Conservation (phyloP, 2,888 invertebrate species). For the Palloptera scutellata region DNA sequence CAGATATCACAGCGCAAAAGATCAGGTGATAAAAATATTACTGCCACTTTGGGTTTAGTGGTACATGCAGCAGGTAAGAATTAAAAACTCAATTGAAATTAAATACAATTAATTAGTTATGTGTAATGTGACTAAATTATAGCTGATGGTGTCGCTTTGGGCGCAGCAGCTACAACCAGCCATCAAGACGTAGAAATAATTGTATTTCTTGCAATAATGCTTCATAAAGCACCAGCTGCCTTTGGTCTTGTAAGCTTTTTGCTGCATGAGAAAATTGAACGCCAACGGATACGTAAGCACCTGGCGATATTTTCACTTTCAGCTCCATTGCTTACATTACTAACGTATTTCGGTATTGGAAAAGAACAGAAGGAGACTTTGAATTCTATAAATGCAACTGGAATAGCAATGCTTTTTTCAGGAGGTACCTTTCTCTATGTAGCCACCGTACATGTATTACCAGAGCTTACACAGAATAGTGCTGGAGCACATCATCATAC, state of each 20-base stretch:
- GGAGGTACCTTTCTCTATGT: slow-evolving; percentile 99
- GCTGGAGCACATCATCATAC: slow-evolving; percentile 62
- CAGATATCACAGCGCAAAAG: slow-evolving; percentile 73
- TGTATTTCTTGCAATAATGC: slow-evolving; percentile 97
- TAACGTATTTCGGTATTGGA: slow-evolving; percentile 94
- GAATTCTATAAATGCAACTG: slow-evolving; percentile 90
- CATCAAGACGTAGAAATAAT: slow-evolving; percentile 97
- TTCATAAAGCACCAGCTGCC: slow-evolving; percentile 99
- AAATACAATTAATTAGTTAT: no score
- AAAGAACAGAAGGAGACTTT: slow-evolving; percentile 92
- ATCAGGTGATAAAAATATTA: slow-evolving; percentile 78
- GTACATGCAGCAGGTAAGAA: slow-evolving; percentile 92
- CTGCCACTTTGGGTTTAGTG: slow-evolving; percentile 95
- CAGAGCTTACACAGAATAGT: slow-evolving; percentile 80
- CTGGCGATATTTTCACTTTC: slow-evolving; percentile 90
- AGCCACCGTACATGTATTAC: slow-evolving; percentile 97
- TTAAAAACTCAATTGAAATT: background rate
- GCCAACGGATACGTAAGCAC: slow-evolving; percentile 84
- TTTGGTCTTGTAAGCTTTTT: slow-evolving; percentile 98
- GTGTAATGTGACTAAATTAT: slow-evolving; percentile 42
- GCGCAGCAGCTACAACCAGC: slow-evolving; percentile 96
- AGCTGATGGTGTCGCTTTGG: slow-evolving; percentile 97
- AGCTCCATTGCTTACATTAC: slow-evolving; percentile 86
- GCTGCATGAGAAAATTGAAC: slow-evolving; percentile 92
- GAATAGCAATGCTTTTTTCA: slow-evolving; percentile 96